Base-by-base conservation (phyloP, 2,797 vertebrate species). In the Geotrypetes seraphini region DNA sequence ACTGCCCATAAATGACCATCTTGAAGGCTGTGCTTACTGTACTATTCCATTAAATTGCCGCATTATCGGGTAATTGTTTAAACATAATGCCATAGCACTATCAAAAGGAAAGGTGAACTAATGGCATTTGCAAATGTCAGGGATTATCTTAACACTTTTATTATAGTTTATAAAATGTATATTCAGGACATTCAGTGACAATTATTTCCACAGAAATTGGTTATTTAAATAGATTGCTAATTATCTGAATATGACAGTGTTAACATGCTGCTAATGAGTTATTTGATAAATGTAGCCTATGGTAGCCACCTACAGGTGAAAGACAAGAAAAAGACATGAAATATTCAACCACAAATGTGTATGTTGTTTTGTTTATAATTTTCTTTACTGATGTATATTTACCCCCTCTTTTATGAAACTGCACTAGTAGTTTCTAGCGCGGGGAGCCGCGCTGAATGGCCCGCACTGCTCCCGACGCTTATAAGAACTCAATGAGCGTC, bases 71-170 rank as follows among this genome's bases (percentile, higher is more conserved):
- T 86, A 84, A 83, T 83, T 82, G 84, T 86, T 83, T 83, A 81
- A 85, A 81, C 80, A 79, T 82, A 81, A 82, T 75, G 79, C 79
- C 77, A 74, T 45, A 60, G 73, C 75, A 73, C 71, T 78, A 79
- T 84, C 82, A 81, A 76, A 84, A 75, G 69, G 71, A 79, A 87
- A 86, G 83, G 85, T 87, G 81, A 89, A 78, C 77, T 78, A 77
- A 80, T 86, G 81, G 77, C 83, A 85, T 88, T 88, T 83, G 75
- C 72, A 88, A 88, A 89, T 88, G 84, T 85, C 83, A 86, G 81
- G 81, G 82, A 84, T 84, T 85, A 85, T 84, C 81, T 83, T 81
- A 82, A 82, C 80, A 76, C 77, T 84, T 85, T 87, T 84, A 85
- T 86, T 87, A 81, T 75, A 83, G 79, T 80, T 82, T 83, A 79